Conservation (phyloP, 2,888 invertebrate genomes). For the Schizotus pectinicornis region DNA sequence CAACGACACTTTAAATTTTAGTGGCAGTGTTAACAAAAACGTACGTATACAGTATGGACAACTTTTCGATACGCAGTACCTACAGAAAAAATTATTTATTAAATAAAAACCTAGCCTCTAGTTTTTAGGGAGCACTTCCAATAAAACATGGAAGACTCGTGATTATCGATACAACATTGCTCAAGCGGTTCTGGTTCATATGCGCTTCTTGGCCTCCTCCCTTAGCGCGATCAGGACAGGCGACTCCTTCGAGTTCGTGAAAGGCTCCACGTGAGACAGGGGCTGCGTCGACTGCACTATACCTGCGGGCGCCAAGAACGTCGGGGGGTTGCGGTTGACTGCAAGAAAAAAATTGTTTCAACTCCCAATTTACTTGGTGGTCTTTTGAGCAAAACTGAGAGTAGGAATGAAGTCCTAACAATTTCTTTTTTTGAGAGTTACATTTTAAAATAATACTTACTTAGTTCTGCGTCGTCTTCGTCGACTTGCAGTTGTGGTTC, state of each 20-base stretch:
- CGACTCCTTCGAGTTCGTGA: constrained; percentile 59
- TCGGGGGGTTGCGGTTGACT: constrained; percentile 55
- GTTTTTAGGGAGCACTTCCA: constrained; percentile 12
- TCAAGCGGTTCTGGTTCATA: constrained; percentile 16
- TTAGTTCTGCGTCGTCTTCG: constrained; percentile 54
- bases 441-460: constrained; percentile 35
- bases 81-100: constrained; percentile 26
- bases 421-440: not conserved
- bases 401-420: too few species aligned
- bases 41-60: not conserved
- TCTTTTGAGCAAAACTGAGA: too few species aligned
- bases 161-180: not conserved
- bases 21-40: constrained; percentile 13
- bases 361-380: too few species aligned
- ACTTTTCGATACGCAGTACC: constrained; percentile 28
- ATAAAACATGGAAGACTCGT: constrained; percentile 2
- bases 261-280: constrained; percentile 49
- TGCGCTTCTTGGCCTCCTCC: constrained; percentile 51
- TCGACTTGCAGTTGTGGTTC: constrained; percentile 49
- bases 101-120: constrained; percentile 27
- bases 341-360: too few species aligned
- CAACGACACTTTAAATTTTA: constrained; percentile 11
- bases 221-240: constrained; percentile 53
- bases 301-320: constrained; percentile 58
- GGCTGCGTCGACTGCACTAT: constrained; percentile 60